Evolutionary conservation across 2,113 vertebrate genomes (phyloP).

Genomic region (Gopherus flavomarginatus): DNA sequence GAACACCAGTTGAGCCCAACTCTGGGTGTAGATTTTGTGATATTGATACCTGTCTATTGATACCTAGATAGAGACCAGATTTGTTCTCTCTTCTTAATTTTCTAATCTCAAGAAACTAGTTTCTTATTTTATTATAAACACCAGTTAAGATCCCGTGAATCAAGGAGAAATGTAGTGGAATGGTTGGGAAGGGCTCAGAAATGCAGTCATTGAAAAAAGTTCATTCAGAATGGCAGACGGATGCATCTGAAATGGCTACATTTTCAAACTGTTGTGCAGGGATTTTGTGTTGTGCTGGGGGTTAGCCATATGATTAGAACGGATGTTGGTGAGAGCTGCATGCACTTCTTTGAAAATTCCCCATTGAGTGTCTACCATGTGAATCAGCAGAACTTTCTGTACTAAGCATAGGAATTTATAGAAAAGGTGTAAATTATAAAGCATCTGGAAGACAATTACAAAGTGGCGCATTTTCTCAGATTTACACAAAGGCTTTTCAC

Average conservation of each 20-base stretch:
- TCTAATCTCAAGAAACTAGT: not conserved
- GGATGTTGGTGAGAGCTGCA: not conserved
- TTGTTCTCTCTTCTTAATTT: not conserved
- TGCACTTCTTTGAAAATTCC: not conserved
- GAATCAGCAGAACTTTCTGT: not conserved
- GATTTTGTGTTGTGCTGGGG: not conserved
- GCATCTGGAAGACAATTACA: not conserved
- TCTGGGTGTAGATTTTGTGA: not conserved
- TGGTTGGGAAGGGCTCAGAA: not conserved
- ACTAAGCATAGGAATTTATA: not conserved
- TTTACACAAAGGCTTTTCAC: not conserved
- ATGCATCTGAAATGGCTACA: not conserved
- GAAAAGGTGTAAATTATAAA: not conserved
- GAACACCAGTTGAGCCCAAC: not conserved
- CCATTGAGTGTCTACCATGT: not conserved
- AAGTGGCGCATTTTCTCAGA: not conserved
- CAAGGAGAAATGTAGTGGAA: not conserved
- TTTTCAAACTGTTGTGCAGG: not conserved
- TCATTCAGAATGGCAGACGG: not conserved
- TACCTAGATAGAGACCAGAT: not conserved
- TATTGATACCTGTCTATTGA: not conserved
- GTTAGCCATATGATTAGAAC: not conserved
- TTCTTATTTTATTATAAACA: not conserved
- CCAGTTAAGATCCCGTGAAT: not conserved
- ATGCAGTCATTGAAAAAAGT: not conserved